Evolutionary conservation across 2,888 invertebrate species (phyloP).

Genomic region (Drosophila flavopinicola): DNA sequence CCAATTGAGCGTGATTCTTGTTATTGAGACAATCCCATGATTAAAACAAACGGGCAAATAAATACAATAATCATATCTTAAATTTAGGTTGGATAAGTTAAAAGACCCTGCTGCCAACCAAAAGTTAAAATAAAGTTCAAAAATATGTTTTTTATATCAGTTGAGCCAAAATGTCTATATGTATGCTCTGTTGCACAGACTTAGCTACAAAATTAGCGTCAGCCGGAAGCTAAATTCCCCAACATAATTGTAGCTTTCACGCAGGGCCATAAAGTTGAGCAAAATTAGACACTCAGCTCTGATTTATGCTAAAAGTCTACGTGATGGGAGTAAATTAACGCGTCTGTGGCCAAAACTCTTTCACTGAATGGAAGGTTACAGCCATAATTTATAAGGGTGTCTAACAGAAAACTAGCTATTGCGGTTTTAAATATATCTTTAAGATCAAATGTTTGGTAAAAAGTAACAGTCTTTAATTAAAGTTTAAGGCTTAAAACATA

Average conservation of each 20-base stretch:
- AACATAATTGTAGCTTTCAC: background rate
- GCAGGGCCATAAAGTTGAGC: constrained; percentile 2
- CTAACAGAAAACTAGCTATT: background rate
- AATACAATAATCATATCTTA: too few species aligned
- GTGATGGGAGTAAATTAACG: constrained; percentile 9
- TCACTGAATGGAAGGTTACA: background rate
- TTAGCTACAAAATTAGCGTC: background rate
- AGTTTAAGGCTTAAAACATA: background rate
- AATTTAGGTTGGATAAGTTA: too few species aligned
- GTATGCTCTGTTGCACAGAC: too few species aligned
- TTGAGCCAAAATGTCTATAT: too few species aligned
- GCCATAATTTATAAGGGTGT: too few species aligned
- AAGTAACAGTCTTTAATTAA: background rate
- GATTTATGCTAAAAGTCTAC: constrained; percentile 12
- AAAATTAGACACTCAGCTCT: constrained; percentile 7
- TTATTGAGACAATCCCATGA: too few species aligned
- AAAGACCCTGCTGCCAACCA: too few species aligned
- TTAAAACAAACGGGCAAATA: background rate
- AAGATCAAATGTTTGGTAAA: too few species aligned
- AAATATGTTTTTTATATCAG: too few species aligned
- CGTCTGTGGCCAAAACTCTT: background rate
- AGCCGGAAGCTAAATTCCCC: background rate
- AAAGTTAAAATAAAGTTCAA: too few species aligned
- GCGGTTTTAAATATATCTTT: background rate
- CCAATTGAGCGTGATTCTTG: constrained; percentile 49